Percentiles rank a stretch among this genome's conserved stretches.
phyloP scores from a whole-genome alignment of 2,888 invertebrate genomes.

The Polymixis lichenea region DNA sequence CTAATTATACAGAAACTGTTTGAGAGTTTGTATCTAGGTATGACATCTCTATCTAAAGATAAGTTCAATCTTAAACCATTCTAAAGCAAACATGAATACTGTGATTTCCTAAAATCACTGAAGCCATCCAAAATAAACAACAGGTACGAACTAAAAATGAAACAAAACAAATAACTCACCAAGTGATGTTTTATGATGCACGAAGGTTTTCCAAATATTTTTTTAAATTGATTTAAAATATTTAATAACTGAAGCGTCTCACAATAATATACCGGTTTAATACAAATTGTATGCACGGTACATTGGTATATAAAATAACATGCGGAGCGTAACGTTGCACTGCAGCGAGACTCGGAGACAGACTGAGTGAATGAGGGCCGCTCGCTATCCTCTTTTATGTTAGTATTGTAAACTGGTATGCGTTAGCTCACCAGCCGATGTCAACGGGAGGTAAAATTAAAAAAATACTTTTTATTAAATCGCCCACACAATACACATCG shows the following conservation, averaged over 20 bases:
- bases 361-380: slow-evolving; percentile 86
- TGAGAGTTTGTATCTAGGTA: neutral
- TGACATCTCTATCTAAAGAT: neutral
- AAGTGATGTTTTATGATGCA: slow-evolving; percentile 28
- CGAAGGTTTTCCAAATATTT: slow-evolving; percentile 24
- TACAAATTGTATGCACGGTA: slow-evolving; percentile 57
- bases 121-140: slow-evolving; percentile 33
- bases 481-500: slow-evolving; percentile 71
- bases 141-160: slow-evolving; percentile 43
- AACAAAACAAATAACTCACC: slow-evolving; percentile 64
- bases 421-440: slow-evolving; percentile 75
- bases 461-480: slow-evolving; percentile 72
- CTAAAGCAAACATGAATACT: slow-evolving; percentile 6
- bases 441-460: slow-evolving; percentile 76
- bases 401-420: slow-evolving; percentile 85
- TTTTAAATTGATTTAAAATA: slow-evolving; percentile 6
- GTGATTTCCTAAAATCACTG: slow-evolving; percentile 16
- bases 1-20: slow-evolving; percentile 7
- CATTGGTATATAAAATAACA: slow-evolving; percentile 49
- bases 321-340: slow-evolving; percentile 73
- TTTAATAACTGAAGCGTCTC: slow-evolving; percentile 38
- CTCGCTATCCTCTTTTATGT: slow-evolving; percentile 88
- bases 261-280: slow-evolving; percentile 48
- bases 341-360: slow-evolving; percentile 75
- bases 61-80: neutral